Base-by-base conservation (phyloP, 2,888 invertebrate genomes). In the Iselma pallidipennis region DNA sequence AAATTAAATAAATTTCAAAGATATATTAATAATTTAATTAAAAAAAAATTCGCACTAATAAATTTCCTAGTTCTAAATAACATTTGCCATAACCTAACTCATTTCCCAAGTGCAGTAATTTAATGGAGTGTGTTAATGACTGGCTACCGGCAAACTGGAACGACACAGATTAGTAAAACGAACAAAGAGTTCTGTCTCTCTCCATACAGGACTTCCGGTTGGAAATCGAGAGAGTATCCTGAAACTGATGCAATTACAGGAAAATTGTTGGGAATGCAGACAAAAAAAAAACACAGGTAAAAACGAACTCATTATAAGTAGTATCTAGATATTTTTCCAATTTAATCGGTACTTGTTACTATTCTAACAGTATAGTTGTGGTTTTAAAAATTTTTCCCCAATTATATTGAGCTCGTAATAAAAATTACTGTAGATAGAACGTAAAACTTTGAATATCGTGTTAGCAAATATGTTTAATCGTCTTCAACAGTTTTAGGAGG, bases 61-160 rank as follows among this genome's bases (percentile, higher is more conserved):
- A n/a, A n/a, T n/a, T n/a, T n/a, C n/a, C n/a, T n/a, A n/a, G n/a
- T 63, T 54, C 53, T 63, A 57, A 21, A 63, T 63, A 60, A 63
- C 59, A 33, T 14, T 48, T 37, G 16, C 23, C 23, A n/a, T 45
- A 23, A 21, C 33, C 49, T 64, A 66, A 65, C 69, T 71, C 68
- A 72, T 72, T 72, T 73, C 72, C 71, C 69, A 68, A 67, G 66
- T 71, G 71, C 71, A 69, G 69, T 74, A 71, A 74, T 72, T 74
- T 73, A 73, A 74, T 72, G 72, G 71, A 73, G 71, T 74, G 73
- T 71, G 74, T 72, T 74, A 74, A 74, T 74, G 72, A 73, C 64
- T 69, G 65, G 73, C 71, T 66, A 59, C 66, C 66, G 66, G 71
- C 69, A 70, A 69, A 69, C 70, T 69, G 63, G 65, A 64, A 66